Evolutionary conservation across 2,888 invertebrate species (phyloP), one percentile per base, ranked within the genome.

Genomic region (Blastobasis adustella): DNA sequence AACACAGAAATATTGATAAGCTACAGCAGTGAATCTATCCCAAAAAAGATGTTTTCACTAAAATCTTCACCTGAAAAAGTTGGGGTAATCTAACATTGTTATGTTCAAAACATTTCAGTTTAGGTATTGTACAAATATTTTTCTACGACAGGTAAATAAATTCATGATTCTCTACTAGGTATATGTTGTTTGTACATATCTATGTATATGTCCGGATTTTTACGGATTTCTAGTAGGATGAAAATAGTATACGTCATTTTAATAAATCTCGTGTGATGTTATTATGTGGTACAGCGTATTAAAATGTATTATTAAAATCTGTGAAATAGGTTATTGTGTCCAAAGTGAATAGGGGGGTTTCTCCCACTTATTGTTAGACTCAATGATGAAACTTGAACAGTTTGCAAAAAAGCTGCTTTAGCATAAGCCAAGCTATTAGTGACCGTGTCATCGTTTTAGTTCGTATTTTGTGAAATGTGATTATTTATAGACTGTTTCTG

Each of bases 31-130:
- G 61, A 66, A 60, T 60, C 63, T 61, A 58, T 58, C 62, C 63
- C 67, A 66, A 52, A 52, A 60, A 37, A 37, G 23, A 37, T 47
- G 46, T 47, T 49, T 49, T 44, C 37, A 10, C 47, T 44, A 37
- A 37, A 64, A 60, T 73, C 73, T 77, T 82, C 76, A 84, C 86
- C 86, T 86, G 86, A 81, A 86, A 85, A 76, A 68, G 70, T 23
- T 23, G 23, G 23, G 23, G 23, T 23, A 23, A 23, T 23, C 23
- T 23, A 23, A 23, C 23, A 23, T 23, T 23, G 23, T 23, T 23
- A 23, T 3, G 23, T 2, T 23, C 23, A 23, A 23, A 23, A 23
- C 23, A 23, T 23, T 23, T 23, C 23, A 23, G 23, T 46, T 38
- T 46, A 38, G n/a, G 37, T 46, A 10, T 23, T 40, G 7, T 40